These are phyloP conservation scores for Deilephila elpenor DNA, from an alignment of 2,888 invertebrate genomes.

Conservation along the genomic window DNA sequence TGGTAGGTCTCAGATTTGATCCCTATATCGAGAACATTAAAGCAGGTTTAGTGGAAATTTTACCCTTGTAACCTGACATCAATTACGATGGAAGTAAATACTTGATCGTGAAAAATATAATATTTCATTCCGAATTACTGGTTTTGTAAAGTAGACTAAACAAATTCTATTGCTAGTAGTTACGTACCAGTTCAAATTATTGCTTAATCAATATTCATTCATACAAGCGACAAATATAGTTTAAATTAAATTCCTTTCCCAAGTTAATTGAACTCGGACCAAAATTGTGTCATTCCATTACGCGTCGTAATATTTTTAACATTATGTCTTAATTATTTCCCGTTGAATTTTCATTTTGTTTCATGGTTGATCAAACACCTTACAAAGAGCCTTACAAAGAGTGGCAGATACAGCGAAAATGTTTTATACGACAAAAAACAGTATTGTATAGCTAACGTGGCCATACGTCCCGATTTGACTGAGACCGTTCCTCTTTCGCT, in stretches of 20 bases:
- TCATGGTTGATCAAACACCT: constrained; percentile 22
- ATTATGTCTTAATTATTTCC: constrained; percentile 2
- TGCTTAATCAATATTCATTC: not conserved
- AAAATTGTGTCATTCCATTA: constrained; percentile 10
- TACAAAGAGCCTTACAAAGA: constrained; percentile 18
- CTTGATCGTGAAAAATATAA: too few species aligned
- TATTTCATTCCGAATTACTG: too few species aligned
- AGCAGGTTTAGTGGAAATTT: too few species aligned
- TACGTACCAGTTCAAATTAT: not conserved
- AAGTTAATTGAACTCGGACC: not conserved
- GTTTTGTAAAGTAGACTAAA: too few species aligned
- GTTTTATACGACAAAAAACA: constrained; percentile 6
- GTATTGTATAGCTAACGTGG: not conserved
- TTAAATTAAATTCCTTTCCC: not conserved
- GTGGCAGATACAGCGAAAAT: constrained; percentile 18
- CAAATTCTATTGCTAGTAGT: too few species aligned
- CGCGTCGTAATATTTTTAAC: constrained; percentile 1
- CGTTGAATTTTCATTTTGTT: constrained; percentile 1
- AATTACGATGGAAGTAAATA: too few species aligned
- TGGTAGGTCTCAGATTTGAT: too few species aligned
- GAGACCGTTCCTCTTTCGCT: too few species aligned
- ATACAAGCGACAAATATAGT: not conserved
- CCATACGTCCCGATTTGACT: too few species aligned
- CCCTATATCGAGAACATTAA: too few species aligned
- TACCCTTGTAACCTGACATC: too few species aligned